Percentiles rank a stretch among this genome's conserved stretches.
These are phyloP conservation scores for Eubasilissa regina DNA, from an alignment of 1,140 invertebrate genomes.

Conservation along the genomic window DNA sequence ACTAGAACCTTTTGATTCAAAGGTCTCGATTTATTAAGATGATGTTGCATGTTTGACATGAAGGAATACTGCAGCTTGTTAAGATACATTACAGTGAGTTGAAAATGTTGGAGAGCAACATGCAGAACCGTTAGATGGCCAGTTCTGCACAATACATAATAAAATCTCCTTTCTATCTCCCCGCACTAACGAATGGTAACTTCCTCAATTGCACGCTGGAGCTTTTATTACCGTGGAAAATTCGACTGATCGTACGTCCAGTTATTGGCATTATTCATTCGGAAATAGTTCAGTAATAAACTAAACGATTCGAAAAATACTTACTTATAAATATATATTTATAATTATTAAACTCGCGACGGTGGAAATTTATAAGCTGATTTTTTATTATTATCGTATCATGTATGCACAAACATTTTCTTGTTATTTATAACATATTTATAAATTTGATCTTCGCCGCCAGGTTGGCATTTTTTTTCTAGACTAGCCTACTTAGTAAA, in stretches of 20 bases:
- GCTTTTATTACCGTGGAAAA: slow-evolving; percentile 38
- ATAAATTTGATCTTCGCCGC: too few relatives aligned
- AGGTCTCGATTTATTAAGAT: slow-evolving; percentile 14
- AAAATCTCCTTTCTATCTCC: slow-evolving; percentile 38
- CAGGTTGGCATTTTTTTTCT: too few relatives aligned
- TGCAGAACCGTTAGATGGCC: slow-evolving; percentile 30
- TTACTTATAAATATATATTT: too few relatives aligned
- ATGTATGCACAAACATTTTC: too few relatives aligned
- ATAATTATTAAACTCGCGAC: too few relatives aligned
- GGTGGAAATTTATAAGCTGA: too few relatives aligned
- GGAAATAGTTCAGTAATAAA: not conserved
- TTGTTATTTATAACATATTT: too few relatives aligned
- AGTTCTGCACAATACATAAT: slow-evolving; percentile 41
- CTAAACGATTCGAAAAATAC: too few relatives aligned
- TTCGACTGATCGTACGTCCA: slow-evolving; percentile 26
- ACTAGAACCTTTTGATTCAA: slow-evolving; percentile 4
- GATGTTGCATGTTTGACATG: slow-evolving; percentile 15
- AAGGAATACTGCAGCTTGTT: not conserved
- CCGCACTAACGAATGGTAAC: slow-evolving; percentile 25
- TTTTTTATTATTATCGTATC: too few relatives aligned
- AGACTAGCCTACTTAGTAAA: too few relatives aligned
- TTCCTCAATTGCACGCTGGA: slow-evolving; percentile 25
- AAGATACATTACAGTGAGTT: slow-evolving; percentile 15
- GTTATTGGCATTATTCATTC: slow-evolving; percentile 26
- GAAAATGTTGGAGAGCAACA: not conserved